Percentiles rank a stretch among this genome's conserved stretches.
These are phyloP conservation scores for Eciton burchellii DNA, from an alignment of 1,140 invertebrate genomes.

Conservation along the genomic window DNA sequence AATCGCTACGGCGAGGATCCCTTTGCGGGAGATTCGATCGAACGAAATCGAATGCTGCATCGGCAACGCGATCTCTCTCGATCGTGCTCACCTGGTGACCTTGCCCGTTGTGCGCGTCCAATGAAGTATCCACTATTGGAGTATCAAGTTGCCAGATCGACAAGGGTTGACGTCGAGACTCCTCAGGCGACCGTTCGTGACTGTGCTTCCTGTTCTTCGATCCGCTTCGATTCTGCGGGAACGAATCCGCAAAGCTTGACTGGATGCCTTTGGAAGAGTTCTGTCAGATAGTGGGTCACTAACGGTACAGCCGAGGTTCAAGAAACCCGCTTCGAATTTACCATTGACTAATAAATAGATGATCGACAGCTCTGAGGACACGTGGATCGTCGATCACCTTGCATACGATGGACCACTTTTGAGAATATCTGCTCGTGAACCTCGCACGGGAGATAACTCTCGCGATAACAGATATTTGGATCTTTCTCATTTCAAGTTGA, in stretches of 20 bases:
- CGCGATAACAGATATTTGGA: no score
- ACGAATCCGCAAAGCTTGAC: conserved; percentile 68
- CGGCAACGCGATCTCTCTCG: background rate
- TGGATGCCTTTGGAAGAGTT: conserved; percentile 78
- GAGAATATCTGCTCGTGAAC: background rate
- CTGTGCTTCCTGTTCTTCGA: conserved; percentile 74
- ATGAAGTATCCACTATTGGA: conserved; percentile 6
- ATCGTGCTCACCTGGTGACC: conserved; percentile 43
- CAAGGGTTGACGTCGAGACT: conserved; percentile 49
- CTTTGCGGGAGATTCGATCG: conserved; percentile 7
- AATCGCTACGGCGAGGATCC: conserved; percentile 3
- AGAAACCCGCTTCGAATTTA: conserved; percentile 81
- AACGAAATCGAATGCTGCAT: background rate
- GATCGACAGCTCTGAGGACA: conserved; percentile 31
- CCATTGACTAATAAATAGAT: conserved; percentile 64
- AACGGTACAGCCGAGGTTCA: conserved; percentile 83
- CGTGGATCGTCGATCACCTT: background rate
- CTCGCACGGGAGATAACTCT: background rate
- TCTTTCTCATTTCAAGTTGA: no score
- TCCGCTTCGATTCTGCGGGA: conserved; percentile 50
- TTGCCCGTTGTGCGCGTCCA: conserved; percentile 42
- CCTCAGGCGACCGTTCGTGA: conserved; percentile 71
- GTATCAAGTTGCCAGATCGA: conserved; percentile 17
- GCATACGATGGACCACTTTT: conserved; percentile 26
- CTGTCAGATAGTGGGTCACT: conserved; percentile 84